Conservation (phyloP, 2,113 vertebrate genomes). For the Microcebus jonahi region DNA sequence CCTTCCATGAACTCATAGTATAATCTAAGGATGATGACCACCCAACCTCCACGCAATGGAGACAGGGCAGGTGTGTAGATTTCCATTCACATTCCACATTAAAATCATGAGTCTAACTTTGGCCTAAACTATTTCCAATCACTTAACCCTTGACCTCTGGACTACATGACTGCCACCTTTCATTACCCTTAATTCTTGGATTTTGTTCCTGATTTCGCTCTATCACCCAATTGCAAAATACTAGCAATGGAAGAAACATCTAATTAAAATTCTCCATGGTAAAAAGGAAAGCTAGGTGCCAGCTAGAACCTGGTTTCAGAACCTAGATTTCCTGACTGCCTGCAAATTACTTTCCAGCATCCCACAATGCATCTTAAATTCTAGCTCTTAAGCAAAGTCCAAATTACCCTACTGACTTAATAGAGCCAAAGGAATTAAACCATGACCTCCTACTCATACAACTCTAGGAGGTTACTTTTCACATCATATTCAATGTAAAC, state of each 20-base stretch:
- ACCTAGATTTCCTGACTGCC: not conserved
- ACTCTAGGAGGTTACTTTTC: not conserved
- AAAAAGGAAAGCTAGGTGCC: not conserved
- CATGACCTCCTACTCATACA: not conserved
- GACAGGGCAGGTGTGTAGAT: not conserved
- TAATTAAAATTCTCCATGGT: not conserved
- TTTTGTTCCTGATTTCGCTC: too few relatives aligned
- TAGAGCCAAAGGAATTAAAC: conserved; percentile 5
- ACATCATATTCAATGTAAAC: conserved; percentile 10
- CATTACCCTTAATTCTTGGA: too few relatives aligned
- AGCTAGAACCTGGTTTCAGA: not conserved
- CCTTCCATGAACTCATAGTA: not conserved
- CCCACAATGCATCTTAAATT: not conserved
- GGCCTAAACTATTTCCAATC: not conserved
- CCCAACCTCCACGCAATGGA: not conserved
- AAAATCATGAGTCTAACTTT: not conserved
- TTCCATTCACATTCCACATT: not conserved
- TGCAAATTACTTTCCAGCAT: not conserved
- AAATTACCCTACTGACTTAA: conserved; percentile 14
- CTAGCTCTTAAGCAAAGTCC: not conserved
- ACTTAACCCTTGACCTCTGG: not conserved
- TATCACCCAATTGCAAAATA: too few relatives aligned
- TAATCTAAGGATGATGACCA: not conserved
- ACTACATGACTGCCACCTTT: not conserved
- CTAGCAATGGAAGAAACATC: too few relatives aligned